Conservation (phyloP, 2,113 vertebrate species). For the Etia nguti region DNA sequence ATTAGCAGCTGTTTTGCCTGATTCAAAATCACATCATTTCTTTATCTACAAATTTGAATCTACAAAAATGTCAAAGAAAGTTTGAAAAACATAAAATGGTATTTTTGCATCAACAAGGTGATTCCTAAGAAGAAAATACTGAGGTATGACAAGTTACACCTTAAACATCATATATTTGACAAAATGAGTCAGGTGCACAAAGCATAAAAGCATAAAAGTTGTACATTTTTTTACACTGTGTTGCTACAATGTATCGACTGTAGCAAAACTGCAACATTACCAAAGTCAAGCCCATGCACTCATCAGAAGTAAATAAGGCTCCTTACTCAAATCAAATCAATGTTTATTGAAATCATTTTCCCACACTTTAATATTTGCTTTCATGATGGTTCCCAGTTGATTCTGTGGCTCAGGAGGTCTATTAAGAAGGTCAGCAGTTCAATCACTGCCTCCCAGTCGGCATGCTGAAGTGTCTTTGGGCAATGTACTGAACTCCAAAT, state of each 20-base stretch:
- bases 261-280: neutral
- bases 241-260: neutral
- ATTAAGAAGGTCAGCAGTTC: neutral
- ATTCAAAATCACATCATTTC: too few relatives aligned
- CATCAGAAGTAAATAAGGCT: neutral
- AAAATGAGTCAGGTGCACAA: neutral
- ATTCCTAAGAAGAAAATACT: neutral
- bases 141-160: neutral
- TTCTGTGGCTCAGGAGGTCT: neutral
- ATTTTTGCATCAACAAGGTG: too few relatives aligned
- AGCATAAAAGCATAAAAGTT: neutral
- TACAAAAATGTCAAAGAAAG: too few relatives aligned
- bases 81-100: too few relatives aligned
- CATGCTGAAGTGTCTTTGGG: neutral
- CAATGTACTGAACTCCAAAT: neutral
- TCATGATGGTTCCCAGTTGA: neutral
- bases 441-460: neutral
- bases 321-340: neutral
- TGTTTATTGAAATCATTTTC: neutral
- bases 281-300: neutral
- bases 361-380: neutral
- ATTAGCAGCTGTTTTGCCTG: too few relatives aligned
- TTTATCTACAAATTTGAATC: too few relatives aligned
- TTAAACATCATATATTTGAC: neutral
- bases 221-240: neutral